Evolutionary conservation across 2,797 vertebrate genomes (phyloP), one percentile per base, ranked within the genome.

Genomic region (Sebastiscus tertius): DNA sequence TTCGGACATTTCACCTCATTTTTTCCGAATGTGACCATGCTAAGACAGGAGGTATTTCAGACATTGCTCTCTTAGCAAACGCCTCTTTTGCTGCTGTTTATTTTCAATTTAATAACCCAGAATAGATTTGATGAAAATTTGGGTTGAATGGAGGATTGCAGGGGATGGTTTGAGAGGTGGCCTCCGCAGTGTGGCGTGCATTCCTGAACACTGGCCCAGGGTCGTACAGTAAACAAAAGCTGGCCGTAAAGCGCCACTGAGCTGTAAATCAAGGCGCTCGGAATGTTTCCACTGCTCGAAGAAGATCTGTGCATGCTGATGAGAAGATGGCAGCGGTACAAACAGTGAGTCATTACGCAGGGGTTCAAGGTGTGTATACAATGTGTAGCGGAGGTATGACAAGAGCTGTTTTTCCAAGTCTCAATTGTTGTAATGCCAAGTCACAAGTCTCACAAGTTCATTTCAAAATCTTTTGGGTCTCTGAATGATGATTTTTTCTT

Each of bases 201-300:
- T 96, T 96, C 93, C 92, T 95, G 92, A 93, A 91, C 87, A 20
- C 61, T 55, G 75, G 89, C 92, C 89, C 89, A 60, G 89, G 92
- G 86, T 89, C 72, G 70, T 90, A 90, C 90, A 90, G 93, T 95
- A 95, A 96, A 95, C 94, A 95, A 94, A 91, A 80, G 85, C 76
- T 26, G 60, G 86, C 90, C 69, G 88, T 92, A 90, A 95, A 94
- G 89, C 52, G 54, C 85, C 87, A 86, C 91, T 26, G 82, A 65
- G 84, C 82, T 81, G 90, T 95, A 95, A 95, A 94, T 95, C 90
- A 89, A 81, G 88, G 61, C 55, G 64, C 84, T 86, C 33, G 4
- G 86, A 94, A 92, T 91, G 87, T 94, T 95, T 95, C 93, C 93
- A 93, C 80, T 72, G 78, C 54, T 80, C 75, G 22, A 20, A 84